These are phyloP conservation scores for Matsumurasca onukii DNA, from an alignment of 1,140 invertebrate genomes.

Conservation along the genomic window DNA sequence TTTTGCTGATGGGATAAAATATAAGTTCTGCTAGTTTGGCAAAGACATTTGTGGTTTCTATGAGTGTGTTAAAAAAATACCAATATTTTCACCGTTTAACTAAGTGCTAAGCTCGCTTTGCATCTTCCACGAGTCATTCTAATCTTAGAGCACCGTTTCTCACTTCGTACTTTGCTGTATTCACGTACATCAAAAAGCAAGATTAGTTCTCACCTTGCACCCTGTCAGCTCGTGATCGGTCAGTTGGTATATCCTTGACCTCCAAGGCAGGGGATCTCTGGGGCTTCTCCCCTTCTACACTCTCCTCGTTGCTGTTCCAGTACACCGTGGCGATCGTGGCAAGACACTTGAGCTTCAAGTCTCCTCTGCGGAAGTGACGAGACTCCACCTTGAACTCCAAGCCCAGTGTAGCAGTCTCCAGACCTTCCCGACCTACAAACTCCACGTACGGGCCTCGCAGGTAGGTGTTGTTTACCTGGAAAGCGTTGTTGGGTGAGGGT, in stretches of 20 bases:
- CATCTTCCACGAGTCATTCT: too few species aligned
- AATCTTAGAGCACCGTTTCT: too few species aligned
- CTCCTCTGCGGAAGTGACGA: constrained; percentile 77
- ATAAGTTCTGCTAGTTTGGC: too few species aligned
- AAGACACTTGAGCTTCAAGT: constrained; percentile 84
- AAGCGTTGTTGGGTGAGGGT: too few species aligned
- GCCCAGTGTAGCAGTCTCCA: constrained; percentile 70
- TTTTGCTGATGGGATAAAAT: too few species aligned
- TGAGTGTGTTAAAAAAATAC: too few species aligned
- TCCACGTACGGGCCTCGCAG: constrained; percentile 53
- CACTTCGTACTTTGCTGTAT: too few species aligned
- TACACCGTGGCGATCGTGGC: constrained; percentile 83
- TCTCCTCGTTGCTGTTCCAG: constrained; percentile 80
- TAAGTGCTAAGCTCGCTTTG: too few species aligned
- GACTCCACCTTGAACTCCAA: constrained; percentile 70
- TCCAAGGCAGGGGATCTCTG: constrained; percentile 63
- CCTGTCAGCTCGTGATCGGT: constrained; percentile 50
- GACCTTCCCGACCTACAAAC: constrained; percentile 57
- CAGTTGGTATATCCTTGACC: constrained; percentile 53
- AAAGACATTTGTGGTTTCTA: too few species aligned
- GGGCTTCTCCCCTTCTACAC: constrained; percentile 69
- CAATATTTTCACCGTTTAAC: too few species aligned
- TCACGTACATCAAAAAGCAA: too few species aligned
- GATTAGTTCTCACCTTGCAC: constrained; percentile 50
- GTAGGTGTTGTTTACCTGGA: constrained; percentile 54